Evolutionary conservation across 2,888 invertebrate species (phyloP).

Genomic region (Diaphora mendica): DNA sequence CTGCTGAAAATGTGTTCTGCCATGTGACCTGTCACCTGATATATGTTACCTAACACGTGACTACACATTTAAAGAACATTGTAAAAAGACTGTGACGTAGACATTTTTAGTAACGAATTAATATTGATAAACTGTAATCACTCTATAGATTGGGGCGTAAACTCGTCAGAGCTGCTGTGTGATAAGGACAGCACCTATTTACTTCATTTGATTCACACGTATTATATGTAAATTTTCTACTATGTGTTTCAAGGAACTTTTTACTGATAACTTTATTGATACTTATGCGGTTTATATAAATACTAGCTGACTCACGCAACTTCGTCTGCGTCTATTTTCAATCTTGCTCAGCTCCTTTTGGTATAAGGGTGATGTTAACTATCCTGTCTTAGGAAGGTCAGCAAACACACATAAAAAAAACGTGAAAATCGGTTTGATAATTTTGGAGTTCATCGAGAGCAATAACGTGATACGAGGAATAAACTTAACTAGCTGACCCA

Average conservation of each 20-base stretch:
- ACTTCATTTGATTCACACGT: neutral
- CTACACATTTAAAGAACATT: slow-evolving; percentile 14
- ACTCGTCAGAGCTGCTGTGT: neutral
- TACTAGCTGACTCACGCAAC: too few relatives aligned
- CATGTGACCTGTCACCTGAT: slow-evolving; percentile 35
- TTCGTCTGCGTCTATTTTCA: too few relatives aligned
- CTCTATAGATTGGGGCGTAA: slow-evolving; percentile 17
- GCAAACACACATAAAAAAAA: neutral
- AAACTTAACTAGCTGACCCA: too few relatives aligned
- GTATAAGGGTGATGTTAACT: too few relatives aligned
- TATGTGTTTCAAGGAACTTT: neutral
- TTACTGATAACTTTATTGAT: neutral
- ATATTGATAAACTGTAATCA: slow-evolving; percentile 37
- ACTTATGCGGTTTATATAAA: neutral
- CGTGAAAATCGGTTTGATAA: too few relatives aligned
- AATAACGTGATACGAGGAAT: too few relatives aligned
- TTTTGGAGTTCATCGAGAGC: too few relatives aligned
- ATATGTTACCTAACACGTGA: slow-evolving; percentile 22
- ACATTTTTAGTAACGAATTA: slow-evolving; percentile 37
- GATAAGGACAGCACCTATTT: slow-evolving; percentile 34
- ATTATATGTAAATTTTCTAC: neutral
- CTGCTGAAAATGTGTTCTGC: neutral
- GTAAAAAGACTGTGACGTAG: slow-evolving; percentile 23
- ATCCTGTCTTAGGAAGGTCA: too few relatives aligned
- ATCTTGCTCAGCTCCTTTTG: too few relatives aligned